phyloP scores from a whole-genome alignment of 2,888 invertebrate genomes.

The Notodonta ziczac region DNA sequence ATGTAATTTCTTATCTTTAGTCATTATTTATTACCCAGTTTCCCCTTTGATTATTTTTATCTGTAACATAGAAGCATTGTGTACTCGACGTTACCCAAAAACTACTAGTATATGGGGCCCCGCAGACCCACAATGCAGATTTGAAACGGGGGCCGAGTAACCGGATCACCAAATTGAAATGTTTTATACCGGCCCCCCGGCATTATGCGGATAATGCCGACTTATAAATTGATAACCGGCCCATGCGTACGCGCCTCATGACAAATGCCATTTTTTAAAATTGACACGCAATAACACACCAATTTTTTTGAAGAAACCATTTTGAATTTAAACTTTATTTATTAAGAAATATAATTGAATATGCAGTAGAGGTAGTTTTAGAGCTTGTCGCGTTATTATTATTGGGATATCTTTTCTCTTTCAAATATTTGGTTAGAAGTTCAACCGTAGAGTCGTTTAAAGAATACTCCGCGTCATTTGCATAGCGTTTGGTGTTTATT shows the following conservation, averaged over 20 bases:
- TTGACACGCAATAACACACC: constrained; percentile 33
- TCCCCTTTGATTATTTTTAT: no score
- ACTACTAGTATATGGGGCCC: constrained; percentile 78
- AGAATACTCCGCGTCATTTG: constrained; percentile 54
- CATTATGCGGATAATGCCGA: constrained; percentile 76
- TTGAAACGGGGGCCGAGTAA: constrained; percentile 74
- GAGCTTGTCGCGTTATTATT: constrained; percentile 6
- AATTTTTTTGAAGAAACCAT: neutral
- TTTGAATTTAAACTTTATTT: neutral
- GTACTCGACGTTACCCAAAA: constrained; percentile 62
- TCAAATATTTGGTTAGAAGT: constrained; percentile 77
- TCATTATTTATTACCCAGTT: no score
- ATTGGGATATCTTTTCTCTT: constrained; percentile 41
- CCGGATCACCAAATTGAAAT: constrained; percentile 85
- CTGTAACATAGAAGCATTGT: constrained; percentile 18
- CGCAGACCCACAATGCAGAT: constrained; percentile 80
- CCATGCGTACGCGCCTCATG: constrained; percentile 67
- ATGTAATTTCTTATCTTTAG: no score
- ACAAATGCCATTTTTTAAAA: constrained; percentile 62
- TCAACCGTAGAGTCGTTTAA: constrained; percentile 77
- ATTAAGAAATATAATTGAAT: neutral
- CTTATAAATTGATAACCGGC: constrained; percentile 83
- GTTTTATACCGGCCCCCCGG: constrained; percentile 79
- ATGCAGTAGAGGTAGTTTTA: neutral
- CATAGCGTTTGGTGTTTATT: constrained; percentile 56